Conservation (phyloP, 2,888 invertebrate species). For the Eremobia ochroleuca region DNA sequence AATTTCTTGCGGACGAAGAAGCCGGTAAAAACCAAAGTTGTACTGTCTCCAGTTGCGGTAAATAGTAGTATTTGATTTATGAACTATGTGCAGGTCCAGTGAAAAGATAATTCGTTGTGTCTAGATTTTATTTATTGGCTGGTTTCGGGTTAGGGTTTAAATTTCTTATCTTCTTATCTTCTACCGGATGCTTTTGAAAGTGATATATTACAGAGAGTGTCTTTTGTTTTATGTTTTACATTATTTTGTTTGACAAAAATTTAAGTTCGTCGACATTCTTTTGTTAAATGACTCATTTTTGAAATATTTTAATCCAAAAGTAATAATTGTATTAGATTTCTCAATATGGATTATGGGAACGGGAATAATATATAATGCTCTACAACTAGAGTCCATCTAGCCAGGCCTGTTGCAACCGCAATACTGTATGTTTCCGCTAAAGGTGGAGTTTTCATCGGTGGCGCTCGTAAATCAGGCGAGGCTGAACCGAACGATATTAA, state of each 20-base stretch:
- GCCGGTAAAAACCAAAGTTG: conserved; percentile 32
- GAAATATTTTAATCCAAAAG: neutral
- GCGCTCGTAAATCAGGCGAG: conserved; percentile 73
- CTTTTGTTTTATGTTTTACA: conserved; percentile 12
- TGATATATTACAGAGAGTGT: conserved; percentile 19
- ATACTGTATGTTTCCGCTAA: conserved; percentile 59
- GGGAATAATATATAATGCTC: neutral
- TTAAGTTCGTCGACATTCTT: conserved; percentile 3
- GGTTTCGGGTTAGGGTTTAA: conserved; percentile 25
- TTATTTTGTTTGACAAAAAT: neutral
- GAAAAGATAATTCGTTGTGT: conserved; percentile 43
- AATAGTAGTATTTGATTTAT: conserved; percentile 61
- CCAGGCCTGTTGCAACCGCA: conserved; percentile 9
- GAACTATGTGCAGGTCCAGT: conserved; percentile 30
- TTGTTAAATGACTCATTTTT: neutral
- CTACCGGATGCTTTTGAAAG: conserved; percentile 25
- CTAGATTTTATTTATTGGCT: conserved; percentile 41
- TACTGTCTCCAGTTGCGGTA: conserved; percentile 33
- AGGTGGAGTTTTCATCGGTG: conserved; percentile 74
- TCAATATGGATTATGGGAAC: neutral
- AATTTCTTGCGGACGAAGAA: neutral
- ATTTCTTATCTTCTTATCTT: no score
- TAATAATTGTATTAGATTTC: neutral
- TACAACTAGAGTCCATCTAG: neutral
- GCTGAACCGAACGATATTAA: conserved; percentile 72